Conservation (phyloP, 2,888 invertebrate genomes). For the Lucinisca nassula region DNA sequence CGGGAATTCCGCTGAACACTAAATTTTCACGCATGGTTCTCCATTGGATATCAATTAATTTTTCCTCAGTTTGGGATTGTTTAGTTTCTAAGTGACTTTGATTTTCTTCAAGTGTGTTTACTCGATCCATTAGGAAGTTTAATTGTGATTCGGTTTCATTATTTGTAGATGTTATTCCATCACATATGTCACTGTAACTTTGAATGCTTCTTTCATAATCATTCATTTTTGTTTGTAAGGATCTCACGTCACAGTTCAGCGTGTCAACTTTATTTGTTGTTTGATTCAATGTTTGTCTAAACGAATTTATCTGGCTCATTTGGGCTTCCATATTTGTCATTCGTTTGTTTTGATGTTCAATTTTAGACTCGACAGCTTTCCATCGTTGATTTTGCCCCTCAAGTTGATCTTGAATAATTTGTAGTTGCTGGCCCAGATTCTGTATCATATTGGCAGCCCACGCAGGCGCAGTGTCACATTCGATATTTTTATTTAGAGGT, state of each 20-base stretch:
- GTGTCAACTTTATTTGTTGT: background rate
- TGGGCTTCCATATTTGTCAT: background rate
- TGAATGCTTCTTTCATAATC: background rate
- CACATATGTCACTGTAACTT: constrained; percentile 6
- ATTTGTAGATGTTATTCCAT: background rate
- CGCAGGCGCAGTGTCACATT: background rate
- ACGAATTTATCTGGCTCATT: background rate
- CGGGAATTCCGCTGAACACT: too few species aligned
- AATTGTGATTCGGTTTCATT: too few species aligned
- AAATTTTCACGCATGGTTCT: too few species aligned
- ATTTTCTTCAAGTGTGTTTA: too few species aligned
- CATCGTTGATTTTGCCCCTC: background rate
- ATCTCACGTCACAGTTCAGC: background rate
- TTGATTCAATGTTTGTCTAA: background rate
- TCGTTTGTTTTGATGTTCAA: background rate
- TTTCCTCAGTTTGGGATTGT: too few species aligned
- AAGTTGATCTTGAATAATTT: background rate
- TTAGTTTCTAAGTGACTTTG: too few species aligned
- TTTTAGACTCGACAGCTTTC: background rate
- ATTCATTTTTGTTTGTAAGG: constrained; percentile 2
- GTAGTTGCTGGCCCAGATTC: background rate
- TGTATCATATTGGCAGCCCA: background rate
- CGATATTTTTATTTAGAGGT: too few species aligned
- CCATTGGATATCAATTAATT: too few species aligned
- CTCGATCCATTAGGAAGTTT: too few species aligned